Base-by-base conservation (phyloP, 2,888 invertebrate species). In the Mythimna impura region DNA sequence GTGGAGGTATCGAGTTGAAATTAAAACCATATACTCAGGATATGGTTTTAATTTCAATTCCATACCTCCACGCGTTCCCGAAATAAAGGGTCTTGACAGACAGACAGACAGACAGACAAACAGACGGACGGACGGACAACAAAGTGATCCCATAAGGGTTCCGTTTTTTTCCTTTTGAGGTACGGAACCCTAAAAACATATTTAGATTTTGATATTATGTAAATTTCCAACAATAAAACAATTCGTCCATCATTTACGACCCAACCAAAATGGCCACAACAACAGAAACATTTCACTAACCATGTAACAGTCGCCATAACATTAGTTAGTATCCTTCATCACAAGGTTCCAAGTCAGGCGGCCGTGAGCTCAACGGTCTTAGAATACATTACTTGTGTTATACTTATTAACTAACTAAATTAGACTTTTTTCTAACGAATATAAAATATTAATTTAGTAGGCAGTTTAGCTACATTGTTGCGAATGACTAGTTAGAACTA, bases 351-450 rank as follows among this genome's bases (percentile, higher is more conserved):
- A 7, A 10, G 54, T 22, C 55, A 74, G 25, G 20, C 54, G 82
- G 17, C 80, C 80, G n/a, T 80, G 80, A 78, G 72, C 64, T 22
- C 50, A 36, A 57, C 78, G 36, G 66, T 58, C 77, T 68, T 68
- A 78, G 78, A 81, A 77, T 81, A 81, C 58, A 77, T 81, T 81
- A 73, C 62, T 68, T 60, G 52, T 77, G 71, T 76, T 65, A 67
- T 52, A 73, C 65, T 61, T 71, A 43, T 36, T 78, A 78, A 63
- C 58, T 55, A 10, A 40, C 62, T 66, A 65, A 62, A 66, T 78
- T 81, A 50, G 71, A 57, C 40, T 57, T 80, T 73, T 75, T 78
- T 47, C 30, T 65, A 55, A 65, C 64, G 70, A 47, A 61, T 60
- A 60, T 61, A 58, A 58, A 76, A 64, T 64, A 72, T 22, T 54